phyloP scores from a whole-genome alignment of 2,113 vertebrate species.

The Halcyon senegalensis region DNA sequence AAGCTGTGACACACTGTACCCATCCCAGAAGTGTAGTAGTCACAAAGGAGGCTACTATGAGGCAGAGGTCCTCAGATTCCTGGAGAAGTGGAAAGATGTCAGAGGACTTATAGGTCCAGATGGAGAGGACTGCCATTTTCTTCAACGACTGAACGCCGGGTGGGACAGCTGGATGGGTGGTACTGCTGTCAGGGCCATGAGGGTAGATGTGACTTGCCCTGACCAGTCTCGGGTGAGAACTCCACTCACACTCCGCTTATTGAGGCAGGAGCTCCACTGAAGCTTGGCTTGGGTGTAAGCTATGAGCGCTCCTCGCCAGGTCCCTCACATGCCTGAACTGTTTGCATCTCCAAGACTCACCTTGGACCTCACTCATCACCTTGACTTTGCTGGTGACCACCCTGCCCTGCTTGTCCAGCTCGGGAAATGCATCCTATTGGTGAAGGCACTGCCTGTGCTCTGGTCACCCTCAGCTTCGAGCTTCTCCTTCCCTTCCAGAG shows the following conservation, averaged over 20 bases:
- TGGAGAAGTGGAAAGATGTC: not conserved
- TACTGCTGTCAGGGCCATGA: not conserved
- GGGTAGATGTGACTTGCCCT: not conserved
- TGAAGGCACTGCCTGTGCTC: not conserved
- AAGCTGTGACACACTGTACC: not conserved
- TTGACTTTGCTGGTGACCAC: not conserved
- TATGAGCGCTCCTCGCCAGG: not conserved
- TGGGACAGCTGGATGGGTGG: too few species aligned
- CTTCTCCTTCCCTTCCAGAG: not conserved
- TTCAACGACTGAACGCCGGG: not conserved
- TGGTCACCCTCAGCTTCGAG: not conserved
- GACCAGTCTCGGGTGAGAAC: not conserved
- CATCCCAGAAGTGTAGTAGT: not conserved
- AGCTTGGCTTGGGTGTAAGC: fast-evolving
- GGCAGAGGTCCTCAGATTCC: not conserved
- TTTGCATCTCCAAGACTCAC: not conserved
- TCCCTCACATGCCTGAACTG: not conserved
- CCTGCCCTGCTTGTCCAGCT: not conserved
- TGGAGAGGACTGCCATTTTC: not conserved
- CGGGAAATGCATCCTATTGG: not conserved
- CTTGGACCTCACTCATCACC: not conserved
- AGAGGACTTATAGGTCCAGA: not conserved
- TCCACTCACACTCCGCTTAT: not conserved
- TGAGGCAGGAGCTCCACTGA: not conserved
- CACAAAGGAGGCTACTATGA: not conserved